Evolutionary conservation across 1,140 invertebrate genomes (phyloP).

Genomic region (Ptiloglossa arizonensis): DNA sequence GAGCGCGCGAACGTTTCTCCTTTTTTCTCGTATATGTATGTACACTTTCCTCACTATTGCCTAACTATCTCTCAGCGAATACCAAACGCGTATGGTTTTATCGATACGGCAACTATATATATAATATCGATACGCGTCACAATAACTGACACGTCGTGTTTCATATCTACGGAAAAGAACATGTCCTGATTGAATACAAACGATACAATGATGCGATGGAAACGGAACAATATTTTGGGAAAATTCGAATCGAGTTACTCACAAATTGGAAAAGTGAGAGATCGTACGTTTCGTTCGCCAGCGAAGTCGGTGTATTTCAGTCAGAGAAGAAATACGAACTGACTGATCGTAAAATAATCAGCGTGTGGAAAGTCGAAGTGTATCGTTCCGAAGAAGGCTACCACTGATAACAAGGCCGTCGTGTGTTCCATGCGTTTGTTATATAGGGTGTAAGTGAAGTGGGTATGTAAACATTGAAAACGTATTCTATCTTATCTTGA

Average conservation of each 20-base stretch:
- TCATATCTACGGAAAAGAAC: not conserved
- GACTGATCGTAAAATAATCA: constrained; percentile 19
- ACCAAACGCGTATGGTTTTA: not conserved
- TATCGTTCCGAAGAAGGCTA: constrained; percentile 53
- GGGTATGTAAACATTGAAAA: too few relatives aligned
- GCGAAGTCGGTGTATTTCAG: constrained; percentile 5
- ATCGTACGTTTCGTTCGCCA: not conserved
- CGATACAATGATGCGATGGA: not conserved
- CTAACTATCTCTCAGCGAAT: not conserved
- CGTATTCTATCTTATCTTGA: too few relatives aligned
- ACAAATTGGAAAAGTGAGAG: not conserved
- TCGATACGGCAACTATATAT: not conserved
- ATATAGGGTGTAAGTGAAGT: not conserved
- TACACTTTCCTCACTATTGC: constrained; percentile 30
- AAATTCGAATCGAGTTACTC: not conserved
- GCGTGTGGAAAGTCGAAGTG: constrained; percentile 41
- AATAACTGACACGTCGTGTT: too few relatives aligned
- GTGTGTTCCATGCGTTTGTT: constrained; percentile 38
- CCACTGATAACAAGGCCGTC: constrained; percentile 69
- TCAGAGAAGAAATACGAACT: constrained; percentile 18
- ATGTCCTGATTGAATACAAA: not conserved
- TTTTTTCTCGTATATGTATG: not conserved
- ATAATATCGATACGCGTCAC: not conserved
- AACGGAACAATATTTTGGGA: too few relatives aligned
- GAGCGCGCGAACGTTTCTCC: not conserved